Percentiles rank a stretch among this genome's conserved stretches.
Evolutionary conservation across 2,888 invertebrate species (phyloP).

Genomic region (Catocala fraxini): DNA sequence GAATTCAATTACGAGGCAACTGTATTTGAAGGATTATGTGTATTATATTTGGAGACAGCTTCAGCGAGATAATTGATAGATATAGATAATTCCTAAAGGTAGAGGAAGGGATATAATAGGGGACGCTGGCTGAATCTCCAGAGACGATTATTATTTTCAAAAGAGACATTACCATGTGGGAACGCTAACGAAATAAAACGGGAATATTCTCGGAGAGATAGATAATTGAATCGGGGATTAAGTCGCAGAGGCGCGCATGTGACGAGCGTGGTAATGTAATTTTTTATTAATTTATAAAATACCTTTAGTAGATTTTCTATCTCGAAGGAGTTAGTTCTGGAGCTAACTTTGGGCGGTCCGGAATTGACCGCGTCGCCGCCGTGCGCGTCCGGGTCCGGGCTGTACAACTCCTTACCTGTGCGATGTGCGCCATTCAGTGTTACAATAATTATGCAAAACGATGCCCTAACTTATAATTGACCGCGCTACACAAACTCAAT

Average conservation of each 20-base stretch:
- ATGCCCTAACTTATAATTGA: slow-evolving; percentile 9
- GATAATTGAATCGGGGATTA: slow-evolving; percentile 71
- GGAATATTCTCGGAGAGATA: slow-evolving; percentile 60
- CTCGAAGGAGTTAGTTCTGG: slow-evolving; percentile 97
- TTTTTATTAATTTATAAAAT: slow-evolving; percentile 41
- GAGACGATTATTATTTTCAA: slow-evolving; percentile 70
- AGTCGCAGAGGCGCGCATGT: slow-evolving; percentile 59
- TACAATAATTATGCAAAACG: slow-evolving; percentile 18
- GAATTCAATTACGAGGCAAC: slow-evolving; percentile 22
- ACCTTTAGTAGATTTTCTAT: slow-evolving; percentile 97
- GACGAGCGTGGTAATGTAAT: slow-evolving; percentile 53
- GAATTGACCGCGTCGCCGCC: slow-evolving; percentile 69
- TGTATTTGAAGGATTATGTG: slow-evolving; percentile 21
- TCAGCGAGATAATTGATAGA: slow-evolving; percentile 45
- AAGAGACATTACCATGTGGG: slow-evolving; percentile 70
- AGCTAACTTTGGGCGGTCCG: slow-evolving; percentile 89
- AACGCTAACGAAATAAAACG: slow-evolving; percentile 68
- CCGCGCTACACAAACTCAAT: slow-evolving; percentile 9
- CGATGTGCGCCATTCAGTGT: slow-evolving; percentile 22
- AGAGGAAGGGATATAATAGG: slow-evolving; percentile 57
- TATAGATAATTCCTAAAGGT: slow-evolving; percentile 50
- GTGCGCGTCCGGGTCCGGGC: slow-evolving; percentile 87
- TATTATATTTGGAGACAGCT: slow-evolving; percentile 24
- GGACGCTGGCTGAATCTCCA: slow-evolving; percentile 54
- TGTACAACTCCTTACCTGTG: slow-evolving; percentile 92